Conservation (phyloP, 2,797 vertebrate species). For the Helicolenus hilgendorfi region DNA sequence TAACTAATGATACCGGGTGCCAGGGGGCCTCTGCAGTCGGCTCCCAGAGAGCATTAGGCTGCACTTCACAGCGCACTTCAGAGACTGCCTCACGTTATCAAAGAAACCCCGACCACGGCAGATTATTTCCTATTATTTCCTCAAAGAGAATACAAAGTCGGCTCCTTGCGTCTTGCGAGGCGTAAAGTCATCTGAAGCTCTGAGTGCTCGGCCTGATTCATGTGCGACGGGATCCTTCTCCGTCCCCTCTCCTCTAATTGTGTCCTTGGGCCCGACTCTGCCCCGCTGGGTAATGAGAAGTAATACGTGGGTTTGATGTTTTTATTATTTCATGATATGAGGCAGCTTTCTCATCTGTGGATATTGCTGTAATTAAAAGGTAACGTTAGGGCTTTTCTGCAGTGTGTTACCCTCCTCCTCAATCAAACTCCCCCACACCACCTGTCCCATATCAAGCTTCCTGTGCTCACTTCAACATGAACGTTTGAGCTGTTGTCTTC, state of each 20-base stretch:
- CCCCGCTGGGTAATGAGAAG: slow-evolving; percentile 30
- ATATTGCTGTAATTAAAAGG: slow-evolving; percentile 29
- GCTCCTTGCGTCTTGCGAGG: slow-evolving; percentile 23
- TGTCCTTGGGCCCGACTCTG: slow-evolving; percentile 47
- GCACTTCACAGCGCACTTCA: slow-evolving; percentile 55
- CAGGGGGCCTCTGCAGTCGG: background rate
- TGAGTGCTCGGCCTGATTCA: slow-evolving; percentile 13
- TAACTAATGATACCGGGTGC: slow-evolving; percentile 34
- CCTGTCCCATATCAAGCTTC: background rate
- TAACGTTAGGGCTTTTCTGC: background rate
- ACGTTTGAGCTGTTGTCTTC: background rate
- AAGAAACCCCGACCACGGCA: slow-evolving; percentile 41
- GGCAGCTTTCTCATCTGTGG: slow-evolving; percentile 14
- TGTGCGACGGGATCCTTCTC: slow-evolving; percentile 17
- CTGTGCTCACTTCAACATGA: background rate
- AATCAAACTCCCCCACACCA: background rate
- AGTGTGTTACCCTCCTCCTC: background rate
- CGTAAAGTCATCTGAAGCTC: slow-evolving; percentile 28
- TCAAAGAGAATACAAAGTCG: slow-evolving; percentile 69
- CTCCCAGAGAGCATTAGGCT: slow-evolving; percentile 44
- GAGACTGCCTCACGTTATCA: slow-evolving; percentile 46
- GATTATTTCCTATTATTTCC: slow-evolving; percentile 58
- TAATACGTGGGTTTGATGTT: slow-evolving; percentile 44
- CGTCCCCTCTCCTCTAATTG: slow-evolving; percentile 55
- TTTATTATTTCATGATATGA: slow-evolving; percentile 39